Evolutionary conservation across 2,888 invertebrate genomes (phyloP).

Genomic region (Tipula unca): DNA sequence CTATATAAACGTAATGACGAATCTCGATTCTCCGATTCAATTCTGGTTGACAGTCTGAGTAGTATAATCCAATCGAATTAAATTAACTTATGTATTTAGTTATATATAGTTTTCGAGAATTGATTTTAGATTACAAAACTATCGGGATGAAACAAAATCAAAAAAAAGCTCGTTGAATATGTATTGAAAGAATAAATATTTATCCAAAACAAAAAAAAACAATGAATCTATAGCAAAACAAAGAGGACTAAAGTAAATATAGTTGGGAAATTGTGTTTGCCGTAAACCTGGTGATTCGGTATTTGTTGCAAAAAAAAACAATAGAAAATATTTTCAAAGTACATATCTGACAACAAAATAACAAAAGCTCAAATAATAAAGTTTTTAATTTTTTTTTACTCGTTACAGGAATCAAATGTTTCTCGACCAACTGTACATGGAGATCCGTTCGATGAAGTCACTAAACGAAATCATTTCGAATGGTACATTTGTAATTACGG

Average conservation of each 20-base stretch:
- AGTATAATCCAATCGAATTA: neutral
- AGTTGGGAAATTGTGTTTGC: neutral
- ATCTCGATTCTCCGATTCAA: neutral
- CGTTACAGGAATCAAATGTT: constrained; percentile 38
- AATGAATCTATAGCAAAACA: neutral
- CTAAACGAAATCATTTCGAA: constrained; percentile 39
- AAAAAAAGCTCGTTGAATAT: neutral
- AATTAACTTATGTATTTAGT: neutral
- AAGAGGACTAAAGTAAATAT: neutral
- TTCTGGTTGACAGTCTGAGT: neutral
- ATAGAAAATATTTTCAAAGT: neutral
- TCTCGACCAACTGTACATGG: constrained; percentile 41
- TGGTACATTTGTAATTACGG: constrained; percentile 39
- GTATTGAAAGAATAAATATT: neutral
- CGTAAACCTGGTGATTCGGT: neutral
- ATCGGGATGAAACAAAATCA: neutral
- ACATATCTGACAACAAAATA: neutral
- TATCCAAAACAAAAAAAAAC: neutral
- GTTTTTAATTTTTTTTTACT: constrained; percentile 18
- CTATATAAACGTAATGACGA: neutral
- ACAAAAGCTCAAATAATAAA: neutral
- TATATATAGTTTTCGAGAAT: neutral
- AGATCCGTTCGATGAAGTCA: constrained; percentile 36
- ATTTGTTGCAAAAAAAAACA: neutral
- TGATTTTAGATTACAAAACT: neutral